Evolutionary conservation across 2,888 invertebrate species (phyloP), one percentile per base, ranked within the genome.

Genomic region (Notocelia uddmanniana): DNA sequence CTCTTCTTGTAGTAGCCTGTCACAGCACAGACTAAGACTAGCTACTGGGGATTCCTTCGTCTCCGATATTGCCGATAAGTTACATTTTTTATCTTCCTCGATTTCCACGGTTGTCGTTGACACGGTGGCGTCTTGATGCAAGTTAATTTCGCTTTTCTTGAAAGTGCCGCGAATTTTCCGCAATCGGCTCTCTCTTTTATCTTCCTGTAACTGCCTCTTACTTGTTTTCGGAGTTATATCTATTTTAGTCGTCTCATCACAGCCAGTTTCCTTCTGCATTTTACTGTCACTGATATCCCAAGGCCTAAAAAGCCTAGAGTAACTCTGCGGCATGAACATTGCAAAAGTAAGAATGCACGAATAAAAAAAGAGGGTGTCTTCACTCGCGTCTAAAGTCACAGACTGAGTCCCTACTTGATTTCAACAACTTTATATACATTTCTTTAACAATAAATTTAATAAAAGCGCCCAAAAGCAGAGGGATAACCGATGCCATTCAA

Each of bases 231-330:
- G 73, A 26, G 85, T 82, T 48, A 75, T 73, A 60, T 82, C 79
- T 74, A 81, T 69, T 52, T 76, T 78, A 19, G 72, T 75, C 10
- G 52, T 79, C 60, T 77, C 78, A 74, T 81, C 81, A 81, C 81
- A 74, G 55, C 73, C 78, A 76, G 77, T 74, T 75, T 62, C 68
- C 73, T 68, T 59, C 59, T 76, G 74, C 21, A 79, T 78, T 74
- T 87, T 67, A 70, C 77, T 84, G 62, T 88, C 91, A 89, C 90
- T 92, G 75, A 89, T 89, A 84, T 95, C 95, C 95, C 95, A 95
- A 70, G 95, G 95, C 78, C 95, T 93, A 80, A 95, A 95, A 21
- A 95, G 88, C 79, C 95, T 92, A 55, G 95, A 94, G 75, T 89
- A 92, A 80, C 82, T 91, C 79, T 87, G 88, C 70, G 88, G 87